These are phyloP conservation scores for Stichopus horrens DNA, from an alignment of 53 echinoderm and acorn worm genomes.

Conservation along the genomic window DNA sequence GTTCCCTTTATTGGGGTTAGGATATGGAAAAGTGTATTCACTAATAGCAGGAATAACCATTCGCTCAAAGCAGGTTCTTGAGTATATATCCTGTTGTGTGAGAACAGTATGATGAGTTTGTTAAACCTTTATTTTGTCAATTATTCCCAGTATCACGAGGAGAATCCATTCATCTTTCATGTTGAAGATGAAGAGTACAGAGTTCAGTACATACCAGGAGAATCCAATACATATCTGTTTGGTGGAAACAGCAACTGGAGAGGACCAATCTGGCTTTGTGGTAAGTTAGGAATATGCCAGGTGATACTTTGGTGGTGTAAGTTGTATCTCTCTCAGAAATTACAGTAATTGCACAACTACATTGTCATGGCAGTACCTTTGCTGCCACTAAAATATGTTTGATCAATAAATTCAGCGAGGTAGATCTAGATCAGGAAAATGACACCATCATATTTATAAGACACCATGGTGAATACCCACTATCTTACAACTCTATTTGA, in stretches of 20 bases:
- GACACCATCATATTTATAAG: no score
- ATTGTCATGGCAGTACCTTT: no score
- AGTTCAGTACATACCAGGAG: conserved; percentile 90
- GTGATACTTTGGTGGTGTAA: not conserved
- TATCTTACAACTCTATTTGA: no score
- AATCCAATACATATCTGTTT: conserved; percentile 89
- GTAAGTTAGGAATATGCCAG: conserved; percentile 49
- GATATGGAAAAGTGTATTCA: not conserved
- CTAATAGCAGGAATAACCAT: not conserved
- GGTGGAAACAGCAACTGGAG: conserved; percentile 99
- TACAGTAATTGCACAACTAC: no score
- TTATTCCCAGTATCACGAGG: conserved; percentile 53
- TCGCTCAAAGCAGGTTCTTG: not conserved
- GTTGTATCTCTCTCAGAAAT: no score
- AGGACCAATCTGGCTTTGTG: conserved; percentile 97
- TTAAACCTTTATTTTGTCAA: not conserved
- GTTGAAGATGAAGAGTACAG: conserved; percentile 78
- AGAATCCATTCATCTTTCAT: conserved; percentile 73
- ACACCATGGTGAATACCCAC: no score
- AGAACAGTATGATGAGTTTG: not conserved
- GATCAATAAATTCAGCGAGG: no score
- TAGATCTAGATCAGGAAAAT: no score
- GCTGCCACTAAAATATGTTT: no score
- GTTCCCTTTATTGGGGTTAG: no score
- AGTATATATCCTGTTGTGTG: not conserved